Evolutionary conservation across 2,113 vertebrate species (phyloP), one percentile per base, ranked within the genome.

Genomic region (Mesocricetus auratus): DNA sequence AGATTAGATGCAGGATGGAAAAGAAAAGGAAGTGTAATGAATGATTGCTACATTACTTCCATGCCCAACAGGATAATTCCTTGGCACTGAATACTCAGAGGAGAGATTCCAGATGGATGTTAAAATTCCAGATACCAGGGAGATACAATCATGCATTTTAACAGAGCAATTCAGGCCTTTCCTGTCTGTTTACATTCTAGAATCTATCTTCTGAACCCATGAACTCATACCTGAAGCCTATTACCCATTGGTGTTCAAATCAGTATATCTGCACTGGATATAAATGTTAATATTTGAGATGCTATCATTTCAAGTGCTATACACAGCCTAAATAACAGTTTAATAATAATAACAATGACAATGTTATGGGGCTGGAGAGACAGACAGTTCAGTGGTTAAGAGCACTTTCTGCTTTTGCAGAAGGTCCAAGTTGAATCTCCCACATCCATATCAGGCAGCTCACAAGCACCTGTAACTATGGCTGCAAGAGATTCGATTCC

Each of bases 131-230:
- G 15, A 78, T 3, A 79, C 39, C 10, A 47, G 24, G 6, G 6
- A 9, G 7, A 62, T 4, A 19, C 5, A n/a, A 39, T 0, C 13
- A 60, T 1, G 2, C 24, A 68, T 24, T 79, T 3, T 47, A 93
- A 91, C 2, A 69, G 3, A 60, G 21, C 50, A 87, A 60, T 36
- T 86, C 53, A 66, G 17, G 42, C 3, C 45, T 71, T 87, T 39
- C 33, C 90, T 83, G 36, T 83, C 73, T 47, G 66, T 50, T 78
- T 86, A 66, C 10, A 21, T n/a, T 58, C 15, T 94, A 90, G 7
- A 94, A 78, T 78, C 24, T 78, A 21, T 26, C 77, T 86, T 86
- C 47, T 86, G 56, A 92, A 92, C 19, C 42, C 33, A 82, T 60
- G 3, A 73, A 64, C 29, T 13, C 16, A 79, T 42, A 4, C 16